A percentile compares a stretch with the other conserved stretches of the same genome.
phyloP scores from a whole-genome alignment of 2,113 vertebrate genomes.

The Pseudolaguvia tuberculata region DNA sequence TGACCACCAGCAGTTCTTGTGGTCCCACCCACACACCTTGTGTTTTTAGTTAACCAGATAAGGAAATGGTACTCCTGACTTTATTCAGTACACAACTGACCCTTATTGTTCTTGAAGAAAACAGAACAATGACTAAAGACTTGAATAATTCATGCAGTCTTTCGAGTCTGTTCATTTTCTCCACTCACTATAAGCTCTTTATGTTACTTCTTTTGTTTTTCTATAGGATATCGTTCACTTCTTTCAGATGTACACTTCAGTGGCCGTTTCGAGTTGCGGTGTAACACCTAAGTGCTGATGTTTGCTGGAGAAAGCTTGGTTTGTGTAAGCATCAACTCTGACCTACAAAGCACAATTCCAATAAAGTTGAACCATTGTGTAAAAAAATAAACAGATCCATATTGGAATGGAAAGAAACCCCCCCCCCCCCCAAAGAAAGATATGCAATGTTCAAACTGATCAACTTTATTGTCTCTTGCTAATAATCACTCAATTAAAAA shows the following conservation, averaged over 20 bases:
- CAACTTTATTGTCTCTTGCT: no score
- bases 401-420: no score
- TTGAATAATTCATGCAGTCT: conserved; percentile 7
- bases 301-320: neutral
- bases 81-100: neutral
- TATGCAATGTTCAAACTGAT: no score
- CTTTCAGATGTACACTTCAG: neutral
- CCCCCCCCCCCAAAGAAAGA: no score
- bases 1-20: neutral
- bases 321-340: neutral
- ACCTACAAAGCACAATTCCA: neutral
- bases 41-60: neutral
- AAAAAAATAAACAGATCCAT: no score
- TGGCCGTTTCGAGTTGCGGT: neutral
- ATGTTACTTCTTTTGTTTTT: neutral
- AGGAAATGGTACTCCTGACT: conserved; percentile 3
- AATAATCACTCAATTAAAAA: no score
- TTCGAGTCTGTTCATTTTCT: neutral
- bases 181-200: neutral
- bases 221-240: neutral
- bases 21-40: neutral
- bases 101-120: conserved; percentile 9
- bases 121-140: neutral
- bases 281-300: neutral
- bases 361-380: no score